Evolutionary conservation across 1,140 invertebrate genomes (phyloP).

Genomic region (Cotesia glomerata): DNA sequence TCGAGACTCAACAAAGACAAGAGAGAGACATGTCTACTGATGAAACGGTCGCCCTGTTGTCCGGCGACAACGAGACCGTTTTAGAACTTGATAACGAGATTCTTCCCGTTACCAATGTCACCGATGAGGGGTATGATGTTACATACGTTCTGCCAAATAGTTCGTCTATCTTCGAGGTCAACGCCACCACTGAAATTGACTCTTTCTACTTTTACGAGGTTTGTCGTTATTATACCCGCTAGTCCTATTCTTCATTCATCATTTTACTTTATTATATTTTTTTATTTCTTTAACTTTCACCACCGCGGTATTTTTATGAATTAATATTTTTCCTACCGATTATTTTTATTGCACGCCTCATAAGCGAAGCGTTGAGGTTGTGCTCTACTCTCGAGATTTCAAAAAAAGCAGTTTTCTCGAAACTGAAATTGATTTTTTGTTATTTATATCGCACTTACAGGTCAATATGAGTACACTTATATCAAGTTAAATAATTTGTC

Average conservation of each 20-base stretch:
- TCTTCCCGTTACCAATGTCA: not conserved
- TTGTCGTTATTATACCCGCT: constrained; percentile 17
- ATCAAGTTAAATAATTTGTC: no score
- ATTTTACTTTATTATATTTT: not conserved
- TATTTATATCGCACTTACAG: no score
- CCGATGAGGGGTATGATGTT: constrained; percentile 14
- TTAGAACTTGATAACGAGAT: constrained; percentile 7
- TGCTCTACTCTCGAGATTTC: no score
- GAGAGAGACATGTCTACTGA: constrained; percentile 22
- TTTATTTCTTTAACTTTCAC: not conserved
- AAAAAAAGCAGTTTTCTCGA: no score
- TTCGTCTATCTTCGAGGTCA: constrained; percentile 38
- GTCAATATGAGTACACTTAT: no score
- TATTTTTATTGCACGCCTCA: no score
- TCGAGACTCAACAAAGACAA: not conserved
- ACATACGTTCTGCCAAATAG: constrained; percentile 21
- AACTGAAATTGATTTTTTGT: no score
- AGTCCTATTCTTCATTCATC: not conserved
- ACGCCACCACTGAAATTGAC: constrained; percentile 47
- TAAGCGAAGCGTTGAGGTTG: no score
- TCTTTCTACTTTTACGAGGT: constrained; percentile 58
- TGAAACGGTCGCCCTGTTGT: constrained; percentile 16
- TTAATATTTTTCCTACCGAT: not conserved
- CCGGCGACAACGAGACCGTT: constrained; percentile 30
- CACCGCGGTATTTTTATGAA: not conserved